These are phyloP conservation scores for Nicator chloris DNA, from an alignment of 2,113 vertebrate genomes.

Conservation along the genomic window DNA sequence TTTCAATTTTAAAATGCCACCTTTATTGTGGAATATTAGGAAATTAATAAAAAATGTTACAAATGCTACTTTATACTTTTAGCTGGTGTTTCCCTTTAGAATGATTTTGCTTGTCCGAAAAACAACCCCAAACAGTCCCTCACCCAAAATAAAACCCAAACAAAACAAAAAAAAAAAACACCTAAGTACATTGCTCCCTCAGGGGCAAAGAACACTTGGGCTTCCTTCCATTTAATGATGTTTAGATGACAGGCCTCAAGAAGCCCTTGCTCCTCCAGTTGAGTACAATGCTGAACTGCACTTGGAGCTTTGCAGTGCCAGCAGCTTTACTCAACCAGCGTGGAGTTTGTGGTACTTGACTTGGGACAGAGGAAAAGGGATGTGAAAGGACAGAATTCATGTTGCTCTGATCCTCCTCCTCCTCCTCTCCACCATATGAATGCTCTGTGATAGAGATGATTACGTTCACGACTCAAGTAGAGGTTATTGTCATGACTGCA, in stretches of 20 bases:
- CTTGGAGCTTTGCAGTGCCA: background rate
- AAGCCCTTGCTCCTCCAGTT: background rate
- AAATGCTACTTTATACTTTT: background rate
- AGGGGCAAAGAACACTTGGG: background rate
- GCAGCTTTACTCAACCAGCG: background rate
- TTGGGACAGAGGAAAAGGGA: background rate
- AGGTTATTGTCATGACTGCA: background rate
- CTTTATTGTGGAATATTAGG: background rate
- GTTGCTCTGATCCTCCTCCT: background rate
- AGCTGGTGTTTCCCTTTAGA: background rate
- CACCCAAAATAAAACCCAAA: background rate
- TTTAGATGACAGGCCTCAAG: background rate
- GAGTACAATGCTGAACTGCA: background rate
- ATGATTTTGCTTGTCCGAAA: background rate
- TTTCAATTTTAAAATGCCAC: background rate
- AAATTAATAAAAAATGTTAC: background rate
- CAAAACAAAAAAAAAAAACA: background rate
- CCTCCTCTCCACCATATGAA: background rate
- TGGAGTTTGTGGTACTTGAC: background rate
- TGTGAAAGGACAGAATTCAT: background rate
- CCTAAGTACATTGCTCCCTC: background rate
- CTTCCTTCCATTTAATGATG: background rate
- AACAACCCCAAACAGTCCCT: background rate
- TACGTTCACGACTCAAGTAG: background rate
- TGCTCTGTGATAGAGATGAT: background rate